Conservation (phyloP, 2,113 vertebrate genomes). For the Datnioides undecimradiatus region DNA sequence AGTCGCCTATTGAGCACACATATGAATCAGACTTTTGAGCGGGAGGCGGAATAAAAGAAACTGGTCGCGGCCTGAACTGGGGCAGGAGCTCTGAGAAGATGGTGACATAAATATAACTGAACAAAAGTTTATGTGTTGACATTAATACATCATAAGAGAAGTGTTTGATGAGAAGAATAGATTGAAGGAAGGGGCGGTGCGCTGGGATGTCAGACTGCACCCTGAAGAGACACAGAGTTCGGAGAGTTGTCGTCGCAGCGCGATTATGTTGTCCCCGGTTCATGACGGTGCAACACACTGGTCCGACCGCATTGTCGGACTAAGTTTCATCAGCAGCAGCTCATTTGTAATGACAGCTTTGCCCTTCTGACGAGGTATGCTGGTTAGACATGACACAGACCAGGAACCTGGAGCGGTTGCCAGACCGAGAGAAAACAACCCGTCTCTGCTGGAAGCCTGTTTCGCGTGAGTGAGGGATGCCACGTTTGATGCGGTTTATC, state of each 20-base stretch:
- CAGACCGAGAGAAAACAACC: slow-evolving; percentile 35
- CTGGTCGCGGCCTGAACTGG: not conserved
- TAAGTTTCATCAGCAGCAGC: slow-evolving; percentile 31
- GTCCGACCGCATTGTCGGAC: slow-evolving; percentile 75
- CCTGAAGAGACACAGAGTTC: slow-evolving; percentile 20
- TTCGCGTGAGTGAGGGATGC: slow-evolving; percentile 37
- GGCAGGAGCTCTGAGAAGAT: not conserved
- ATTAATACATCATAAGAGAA: not conserved
- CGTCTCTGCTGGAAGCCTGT: slow-evolving; percentile 34
- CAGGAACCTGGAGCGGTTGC: slow-evolving; percentile 19
- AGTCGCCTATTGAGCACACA: not conserved
- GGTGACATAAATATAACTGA: not conserved
- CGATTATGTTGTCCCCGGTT: slow-evolving; percentile 36
- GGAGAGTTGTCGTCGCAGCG: slow-evolving; percentile 13
- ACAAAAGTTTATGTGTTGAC: not conserved
- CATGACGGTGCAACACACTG: slow-evolving; percentile 50
- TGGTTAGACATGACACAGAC: slow-evolving; percentile 38
- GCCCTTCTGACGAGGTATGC: slow-evolving; percentile 34
- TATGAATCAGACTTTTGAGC: slow-evolving; percentile 28
- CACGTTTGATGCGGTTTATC: slow-evolving; percentile 52
- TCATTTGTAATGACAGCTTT: slow-evolving; percentile 70
- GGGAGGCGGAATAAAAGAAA: slow-evolving; percentile 1
- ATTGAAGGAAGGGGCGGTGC: not conserved
- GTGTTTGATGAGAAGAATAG: not conserved
- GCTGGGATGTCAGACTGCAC: slow-evolving; percentile 12